These are phyloP conservation scores for Drosophila takahashii DNA, from an alignment of 1,140 invertebrate genomes.

Conservation along the genomic window DNA sequence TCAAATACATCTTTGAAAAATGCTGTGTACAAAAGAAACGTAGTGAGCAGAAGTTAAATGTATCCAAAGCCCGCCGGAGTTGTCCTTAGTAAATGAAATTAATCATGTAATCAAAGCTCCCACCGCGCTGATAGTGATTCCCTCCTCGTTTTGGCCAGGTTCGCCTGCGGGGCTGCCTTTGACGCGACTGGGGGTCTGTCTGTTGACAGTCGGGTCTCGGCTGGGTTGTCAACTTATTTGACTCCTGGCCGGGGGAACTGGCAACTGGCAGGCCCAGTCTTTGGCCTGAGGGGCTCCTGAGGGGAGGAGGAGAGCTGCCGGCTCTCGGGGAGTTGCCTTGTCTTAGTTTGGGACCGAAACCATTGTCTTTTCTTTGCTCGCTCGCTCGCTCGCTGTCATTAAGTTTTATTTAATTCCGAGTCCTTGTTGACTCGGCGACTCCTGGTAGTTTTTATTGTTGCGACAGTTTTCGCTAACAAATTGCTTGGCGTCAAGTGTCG, in stretches of 20 bases:
- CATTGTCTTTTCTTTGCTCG: slow-evolving; percentile 45
- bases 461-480: slow-evolving; percentile 83
- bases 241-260: slow-evolving; percentile 18
- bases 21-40: not conserved
- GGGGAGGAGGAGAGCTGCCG: slow-evolving; percentile 48
- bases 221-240: slow-evolving; percentile 71
- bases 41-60: slow-evolving; percentile 7
- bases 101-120: slow-evolving; percentile 48
- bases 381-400: slow-evolving; percentile 62
- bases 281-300: slow-evolving; percentile 3
- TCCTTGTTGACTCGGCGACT: slow-evolving; percentile 60
- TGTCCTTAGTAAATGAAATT: slow-evolving; percentile 22
- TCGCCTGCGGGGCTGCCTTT: slow-evolving; percentile 32
- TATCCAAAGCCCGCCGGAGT: slow-evolving; percentile 4
- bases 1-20: no score
- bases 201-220: slow-evolving; percentile 65
- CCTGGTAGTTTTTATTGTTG: slow-evolving; percentile 78
- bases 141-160: slow-evolving; percentile 23
- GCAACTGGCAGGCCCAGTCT: not conserved
- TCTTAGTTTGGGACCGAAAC: slow-evolving; percentile 50
- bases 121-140: slow-evolving; percentile 21
- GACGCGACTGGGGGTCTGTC: slow-evolving; percentile 32
- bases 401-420: slow-evolving; percentile 82
- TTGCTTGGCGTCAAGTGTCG: slow-evolving; percentile 84
- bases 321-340: slow-evolving; percentile 57